Base-by-base conservation (phyloP, 1,140 invertebrate genomes). In the Cryptotermes secundus region DNA sequence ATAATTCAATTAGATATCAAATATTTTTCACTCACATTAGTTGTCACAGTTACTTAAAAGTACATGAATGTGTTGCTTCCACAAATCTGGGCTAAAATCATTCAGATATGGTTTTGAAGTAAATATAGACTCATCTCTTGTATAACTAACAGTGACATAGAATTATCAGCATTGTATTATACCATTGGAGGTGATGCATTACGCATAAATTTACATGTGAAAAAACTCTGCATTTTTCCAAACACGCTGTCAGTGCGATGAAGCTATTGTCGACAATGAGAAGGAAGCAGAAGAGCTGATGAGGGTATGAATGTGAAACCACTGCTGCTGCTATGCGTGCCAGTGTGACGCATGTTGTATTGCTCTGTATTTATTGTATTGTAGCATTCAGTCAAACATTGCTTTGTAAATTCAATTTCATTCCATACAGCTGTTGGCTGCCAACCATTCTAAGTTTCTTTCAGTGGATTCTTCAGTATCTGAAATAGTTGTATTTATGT, bases 211-310 rank as follows among this genome's bases (percentile, higher is more conserved):
- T 26, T 35, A 49, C n/a, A 83, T 34, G 9, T 83, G 4, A 59
- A n/a, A 26, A 26, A 83, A 45, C 65, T 84, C 84, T 72, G 26
- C 59, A 79, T 82, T 85, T 85, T 85, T 80, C 81, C 84, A 85
- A 81, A 85, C 84, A 85, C 65, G 84, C 84, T 82, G 80, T 85
- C 84, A 85, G 84, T 26, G 80, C 82, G 80, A 45, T 19, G 80
- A 85, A 36, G 80, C 84, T 85, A 79, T n/a, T 82, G 49, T 31
- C 53, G 31, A 49, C 79, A 82, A 79, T 82, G 84, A 81, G 24
- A 45, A 34, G 84, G 84, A 85, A 31, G 35, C 38, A 82, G 84
- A 85, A 85, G 84, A 85, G 49, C 79, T 80, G 36, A 81, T 65
- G 65, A 82, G 84, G 84, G 84, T 85, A 85, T 81, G 84, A 65